Conservation (phyloP, 2,888 invertebrate species). For the Cybosia mesomella region DNA sequence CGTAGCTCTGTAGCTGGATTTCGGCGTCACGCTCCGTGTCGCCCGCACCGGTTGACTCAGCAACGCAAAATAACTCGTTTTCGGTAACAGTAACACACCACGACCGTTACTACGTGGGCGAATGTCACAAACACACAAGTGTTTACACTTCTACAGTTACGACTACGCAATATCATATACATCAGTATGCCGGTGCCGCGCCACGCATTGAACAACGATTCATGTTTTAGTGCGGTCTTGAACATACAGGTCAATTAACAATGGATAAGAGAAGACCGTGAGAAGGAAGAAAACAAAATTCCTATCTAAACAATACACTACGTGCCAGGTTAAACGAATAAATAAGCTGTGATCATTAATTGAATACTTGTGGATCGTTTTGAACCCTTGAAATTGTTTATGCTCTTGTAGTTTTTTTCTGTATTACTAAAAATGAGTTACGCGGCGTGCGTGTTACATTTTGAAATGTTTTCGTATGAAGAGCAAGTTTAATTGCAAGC, state of each 20-base stretch:
- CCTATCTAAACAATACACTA: slow-evolving; percentile 33
- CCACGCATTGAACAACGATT: slow-evolving; percentile 41
- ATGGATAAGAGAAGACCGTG: slow-evolving; percentile 56
- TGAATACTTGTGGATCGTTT: slow-evolving; percentile 26
- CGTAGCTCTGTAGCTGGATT: slow-evolving; percentile 53
- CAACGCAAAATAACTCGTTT: slow-evolving; percentile 77
- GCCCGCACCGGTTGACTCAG: slow-evolving; percentile 63
- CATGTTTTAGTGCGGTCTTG: slow-evolving; percentile 55
- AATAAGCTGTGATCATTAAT: slow-evolving; percentile 30
- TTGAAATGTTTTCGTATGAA: slow-evolving; percentile 65
- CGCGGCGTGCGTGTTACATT: slow-evolving; percentile 48
- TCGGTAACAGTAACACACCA: slow-evolving; percentile 76
- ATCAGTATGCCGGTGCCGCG: slow-evolving; percentile 54
- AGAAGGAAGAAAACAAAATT: slow-evolving; percentile 48
- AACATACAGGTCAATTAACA: slow-evolving; percentile 64
- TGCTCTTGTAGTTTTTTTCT: slow-evolving; percentile 31
- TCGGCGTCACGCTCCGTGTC: slow-evolving; percentile 58
- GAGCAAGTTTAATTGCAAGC: slow-evolving; percentile 74
- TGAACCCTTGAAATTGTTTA: slow-evolving; percentile 32
- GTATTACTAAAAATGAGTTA: slow-evolving; percentile 43
- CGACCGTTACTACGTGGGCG: slow-evolving; percentile 79
- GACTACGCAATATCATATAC: slow-evolving; percentile 52
- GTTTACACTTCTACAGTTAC: slow-evolving; percentile 51
- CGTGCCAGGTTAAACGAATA: slow-evolving; percentile 30
- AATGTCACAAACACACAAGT: slow-evolving; percentile 57